Evolutionary conservation across 2,888 invertebrate species (phyloP).

Genomic region (Drosophila falleni): DNA sequence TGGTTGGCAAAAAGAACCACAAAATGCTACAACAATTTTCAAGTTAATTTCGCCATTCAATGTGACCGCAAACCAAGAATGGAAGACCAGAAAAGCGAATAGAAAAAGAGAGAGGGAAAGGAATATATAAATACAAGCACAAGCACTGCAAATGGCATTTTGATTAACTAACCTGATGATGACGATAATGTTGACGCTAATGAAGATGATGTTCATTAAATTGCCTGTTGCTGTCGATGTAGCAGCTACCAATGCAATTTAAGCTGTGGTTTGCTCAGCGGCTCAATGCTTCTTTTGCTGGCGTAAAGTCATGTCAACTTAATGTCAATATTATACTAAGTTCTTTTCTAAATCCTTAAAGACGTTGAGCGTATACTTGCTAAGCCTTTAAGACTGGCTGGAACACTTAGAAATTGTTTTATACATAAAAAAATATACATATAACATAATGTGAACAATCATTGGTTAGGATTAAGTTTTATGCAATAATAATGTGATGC

Average conservation of each 20-base stretch:
- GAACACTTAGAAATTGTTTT: neutral
- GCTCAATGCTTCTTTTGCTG: slow-evolving; percentile 29
- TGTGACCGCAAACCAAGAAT: slow-evolving; percentile 16
- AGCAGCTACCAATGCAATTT: slow-evolving; percentile 27
- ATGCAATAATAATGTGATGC: neutral
- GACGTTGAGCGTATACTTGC: neutral
- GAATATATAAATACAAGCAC: slow-evolving; percentile 21
- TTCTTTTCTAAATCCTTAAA: neutral
- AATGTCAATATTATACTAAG: slow-evolving; percentile 8
- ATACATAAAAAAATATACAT: too few relatives aligned
- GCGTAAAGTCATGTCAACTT: slow-evolving; percentile 22
- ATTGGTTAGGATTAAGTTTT: neutral
- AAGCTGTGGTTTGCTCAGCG: slow-evolving; percentile 23
- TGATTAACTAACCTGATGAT: slow-evolving; percentile 47
- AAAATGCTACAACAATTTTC: slow-evolving; percentile 63
- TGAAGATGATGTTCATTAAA: slow-evolving; percentile 16
- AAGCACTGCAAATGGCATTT: slow-evolving; percentile 53
- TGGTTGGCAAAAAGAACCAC: slow-evolving; percentile 41
- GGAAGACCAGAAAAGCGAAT: slow-evolving; percentile 2
- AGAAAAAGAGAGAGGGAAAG: neutral
- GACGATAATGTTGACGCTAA: slow-evolving; percentile 22
- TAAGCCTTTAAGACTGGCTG: neutral
- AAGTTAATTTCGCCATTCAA: slow-evolving; percentile 53
- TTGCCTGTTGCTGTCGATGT: slow-evolving; percentile 25
- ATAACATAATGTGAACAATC: too few relatives aligned